Percentiles rank a stretch among this genome's conserved stretches.
phyloP scores from a whole-genome alignment of 1,140 invertebrate species.

The Diuraphis noxia region DNA sequence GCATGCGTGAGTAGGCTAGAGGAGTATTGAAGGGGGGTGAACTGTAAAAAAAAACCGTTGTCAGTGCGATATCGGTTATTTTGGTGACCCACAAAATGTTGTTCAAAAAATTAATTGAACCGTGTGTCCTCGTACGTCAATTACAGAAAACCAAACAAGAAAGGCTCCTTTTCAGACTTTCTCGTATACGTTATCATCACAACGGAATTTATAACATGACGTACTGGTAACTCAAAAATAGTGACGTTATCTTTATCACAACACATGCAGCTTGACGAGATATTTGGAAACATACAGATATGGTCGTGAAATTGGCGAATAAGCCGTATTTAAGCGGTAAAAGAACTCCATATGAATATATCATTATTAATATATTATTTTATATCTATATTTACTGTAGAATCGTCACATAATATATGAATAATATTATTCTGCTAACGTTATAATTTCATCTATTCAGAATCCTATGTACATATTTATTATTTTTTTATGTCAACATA shows the following conservation, averaged over 20 bases:
- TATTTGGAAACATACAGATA: not conserved
- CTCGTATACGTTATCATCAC: not conserved
- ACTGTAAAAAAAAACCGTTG: conserved; percentile 7
- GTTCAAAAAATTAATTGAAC: conserved; percentile 25
- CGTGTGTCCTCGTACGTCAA: not conserved
- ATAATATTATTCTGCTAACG: not conserved
- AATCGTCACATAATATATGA: not conserved
- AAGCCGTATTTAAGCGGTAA: not conserved
- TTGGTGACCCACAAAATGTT: not conserved
- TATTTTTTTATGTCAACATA: not conserved
- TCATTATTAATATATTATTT: not conserved
- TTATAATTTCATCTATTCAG: not conserved
- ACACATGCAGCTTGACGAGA: not conserved
- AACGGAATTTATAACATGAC: not conserved
- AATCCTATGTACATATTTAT: not conserved
- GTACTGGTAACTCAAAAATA: not conserved
- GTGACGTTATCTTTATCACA: not conserved
- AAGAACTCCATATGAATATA: not conserved
- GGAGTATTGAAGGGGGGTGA: not conserved
- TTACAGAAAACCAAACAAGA: not conserved
- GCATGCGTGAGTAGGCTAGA: not conserved
- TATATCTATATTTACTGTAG: not conserved
- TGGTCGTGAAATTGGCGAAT: not conserved
- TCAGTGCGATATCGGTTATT: conserved; percentile 4
- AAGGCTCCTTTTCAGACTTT: not conserved